A percentile compares a stretch with the other conserved stretches of the same genome.
These are phyloP conservation scores for Apis dorsata DNA, from an alignment of 1,140 invertebrate genomes.

Conservation along the genomic window DNA sequence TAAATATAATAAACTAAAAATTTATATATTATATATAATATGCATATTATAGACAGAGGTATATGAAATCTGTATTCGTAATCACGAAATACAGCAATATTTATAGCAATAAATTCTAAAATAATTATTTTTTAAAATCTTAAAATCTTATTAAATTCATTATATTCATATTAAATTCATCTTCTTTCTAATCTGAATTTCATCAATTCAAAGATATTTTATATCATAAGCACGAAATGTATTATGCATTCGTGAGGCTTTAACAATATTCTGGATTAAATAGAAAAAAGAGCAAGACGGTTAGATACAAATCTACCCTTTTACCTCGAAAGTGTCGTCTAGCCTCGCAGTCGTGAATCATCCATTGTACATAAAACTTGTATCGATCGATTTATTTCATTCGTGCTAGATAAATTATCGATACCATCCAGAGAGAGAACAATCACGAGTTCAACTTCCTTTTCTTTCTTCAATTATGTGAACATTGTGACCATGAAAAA, in stretches of 20 bases:
- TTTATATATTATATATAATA: neutral
- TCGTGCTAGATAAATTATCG: constrained; percentile 27
- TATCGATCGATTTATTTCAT: constrained; percentile 30
- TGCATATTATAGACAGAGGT: too few relatives aligned
- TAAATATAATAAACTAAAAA: neutral
- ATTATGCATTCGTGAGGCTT: neutral
- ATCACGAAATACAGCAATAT: neutral
- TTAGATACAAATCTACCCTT: constrained; percentile 30
- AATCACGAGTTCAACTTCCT: neutral
- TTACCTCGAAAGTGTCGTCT: constrained; percentile 15
- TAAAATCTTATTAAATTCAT: too few relatives aligned
- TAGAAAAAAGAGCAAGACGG: neutral
- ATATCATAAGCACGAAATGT: neutral
- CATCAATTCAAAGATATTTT: neutral
- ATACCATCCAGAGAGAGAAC: neutral
- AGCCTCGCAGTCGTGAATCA: constrained; percentile 3
- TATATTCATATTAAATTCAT: too few relatives aligned
- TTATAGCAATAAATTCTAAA: neutral
- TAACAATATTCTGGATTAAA: neutral
- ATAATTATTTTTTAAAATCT: neutral
- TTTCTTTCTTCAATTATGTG: neutral
- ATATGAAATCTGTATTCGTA: too few relatives aligned
- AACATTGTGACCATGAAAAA: neutral
- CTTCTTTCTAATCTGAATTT: neutral
- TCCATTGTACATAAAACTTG: neutral